Percentiles rank a stretch among this genome's conserved stretches.
Evolutionary conservation across 2,113 vertebrate species (phyloP).

Genomic region (Melanerpes aurifrons): DNA sequence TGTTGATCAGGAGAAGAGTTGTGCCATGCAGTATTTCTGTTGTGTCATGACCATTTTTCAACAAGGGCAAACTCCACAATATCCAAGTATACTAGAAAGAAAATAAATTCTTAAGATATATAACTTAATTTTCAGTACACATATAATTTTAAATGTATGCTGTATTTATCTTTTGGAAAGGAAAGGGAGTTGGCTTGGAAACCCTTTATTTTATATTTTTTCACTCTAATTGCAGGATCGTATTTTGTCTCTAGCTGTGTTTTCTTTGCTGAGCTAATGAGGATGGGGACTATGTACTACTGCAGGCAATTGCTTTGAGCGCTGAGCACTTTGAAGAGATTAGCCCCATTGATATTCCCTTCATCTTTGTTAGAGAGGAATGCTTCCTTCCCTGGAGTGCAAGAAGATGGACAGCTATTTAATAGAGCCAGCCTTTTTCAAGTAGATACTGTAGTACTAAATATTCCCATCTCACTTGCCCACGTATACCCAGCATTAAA

Average conservation of each 20-base stretch:
- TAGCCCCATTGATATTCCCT: slow-evolving; percentile 77
- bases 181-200: slow-evolving; percentile 28
- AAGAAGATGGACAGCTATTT: slow-evolving; percentile 69
- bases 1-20: not conserved
- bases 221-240: not conserved
- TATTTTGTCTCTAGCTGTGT: slow-evolving; percentile 60
- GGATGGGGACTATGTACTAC: slow-evolving; percentile 50
- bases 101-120: slow-evolving; percentile 21
- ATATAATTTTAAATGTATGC: slow-evolving; percentile 34
- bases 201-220: slow-evolving; percentile 29
- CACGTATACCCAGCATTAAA: slow-evolving; percentile 12
- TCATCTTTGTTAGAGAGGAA: slow-evolving; percentile 62
- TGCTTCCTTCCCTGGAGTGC: slow-evolving; percentile 66
- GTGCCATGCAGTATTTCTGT: not conserved
- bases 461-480: slow-evolving; percentile 48
- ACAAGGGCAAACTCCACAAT: not conserved
- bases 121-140: not conserved
- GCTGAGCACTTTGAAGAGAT: slow-evolving; percentile 74
- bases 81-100: slow-evolving; percentile 10
- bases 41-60: slow-evolving; percentile 28
- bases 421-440: slow-evolving; percentile 71
- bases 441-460: slow-evolving; percentile 46
- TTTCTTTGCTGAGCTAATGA: slow-evolving; percentile 71
- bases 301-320: slow-evolving; percentile 72
- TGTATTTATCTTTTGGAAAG: slow-evolving; percentile 42